Conservation (phyloP, 2,113 vertebrate species). For the Eulemur macaco region DNA sequence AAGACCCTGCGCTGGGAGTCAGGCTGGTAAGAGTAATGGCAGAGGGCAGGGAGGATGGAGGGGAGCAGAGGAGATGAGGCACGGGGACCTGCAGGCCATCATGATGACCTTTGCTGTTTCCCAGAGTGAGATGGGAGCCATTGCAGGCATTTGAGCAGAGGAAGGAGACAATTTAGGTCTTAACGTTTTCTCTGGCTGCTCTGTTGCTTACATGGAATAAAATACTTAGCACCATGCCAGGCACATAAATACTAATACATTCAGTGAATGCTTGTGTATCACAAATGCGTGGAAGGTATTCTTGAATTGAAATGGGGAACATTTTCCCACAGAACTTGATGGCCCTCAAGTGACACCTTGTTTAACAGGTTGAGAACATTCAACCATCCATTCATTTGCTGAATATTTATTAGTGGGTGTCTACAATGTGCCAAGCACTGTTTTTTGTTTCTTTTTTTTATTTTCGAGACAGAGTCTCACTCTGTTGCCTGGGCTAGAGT, state of each 20-base stretch:
- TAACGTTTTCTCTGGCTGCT: not conserved
- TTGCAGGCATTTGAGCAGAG: not conserved
- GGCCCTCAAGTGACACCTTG: not conserved
- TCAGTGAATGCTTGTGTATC: not conserved
- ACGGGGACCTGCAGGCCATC: too few species aligned
- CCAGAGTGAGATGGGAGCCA: not conserved
- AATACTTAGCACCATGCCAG: not conserved
- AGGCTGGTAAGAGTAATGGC: not conserved
- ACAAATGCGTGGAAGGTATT: not conserved
- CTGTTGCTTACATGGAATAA: not conserved
- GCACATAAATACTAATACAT: rapidly evolving
- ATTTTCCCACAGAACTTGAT: not conserved
- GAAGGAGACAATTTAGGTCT: not conserved
- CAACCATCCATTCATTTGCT: not conserved
- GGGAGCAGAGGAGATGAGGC: not conserved
- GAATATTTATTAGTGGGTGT: not conserved
- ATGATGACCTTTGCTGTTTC: not conserved
- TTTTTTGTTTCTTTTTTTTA: not conserved
- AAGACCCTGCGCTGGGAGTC: not conserved
- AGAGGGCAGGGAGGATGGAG: too few species aligned
- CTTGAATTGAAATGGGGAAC: not conserved
- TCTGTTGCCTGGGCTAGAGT: too few species aligned
- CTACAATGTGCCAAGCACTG: not conserved
- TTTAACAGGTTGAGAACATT: not conserved
- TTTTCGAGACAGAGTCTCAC: too few species aligned